These are phyloP conservation scores for Tetragonisca angustula DNA, from an alignment of 2,888 invertebrate genomes.

Conservation along the genomic window DNA sequence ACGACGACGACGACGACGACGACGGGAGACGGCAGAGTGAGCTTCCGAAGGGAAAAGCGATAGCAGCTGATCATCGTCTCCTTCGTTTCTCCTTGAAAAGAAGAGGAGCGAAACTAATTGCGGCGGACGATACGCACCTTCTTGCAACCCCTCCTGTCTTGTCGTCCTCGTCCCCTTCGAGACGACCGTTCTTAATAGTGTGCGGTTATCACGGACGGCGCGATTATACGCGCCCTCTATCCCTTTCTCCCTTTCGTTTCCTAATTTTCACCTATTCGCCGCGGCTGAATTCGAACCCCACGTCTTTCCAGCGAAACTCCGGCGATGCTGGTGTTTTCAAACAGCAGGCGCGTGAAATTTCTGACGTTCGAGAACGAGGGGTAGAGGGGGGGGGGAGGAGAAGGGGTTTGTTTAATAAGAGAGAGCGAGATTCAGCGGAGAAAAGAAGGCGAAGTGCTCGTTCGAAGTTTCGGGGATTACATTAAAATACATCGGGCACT, in stretches of 20 bases:
- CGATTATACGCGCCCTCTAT: constrained; percentile 58
- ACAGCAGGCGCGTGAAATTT: neutral
- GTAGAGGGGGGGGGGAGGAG: neutral
- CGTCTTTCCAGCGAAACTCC: neutral
- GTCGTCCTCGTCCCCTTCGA: constrained; percentile 23
- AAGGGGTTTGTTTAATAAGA: too few species aligned
- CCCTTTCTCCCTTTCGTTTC: constrained; percentile 36
- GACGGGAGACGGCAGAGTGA: constrained; percentile 3
- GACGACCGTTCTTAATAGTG: constrained; percentile 54
- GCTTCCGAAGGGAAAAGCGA: constrained; percentile 43
- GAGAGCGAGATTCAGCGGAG: too few species aligned
- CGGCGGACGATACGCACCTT: constrained; percentile 55
- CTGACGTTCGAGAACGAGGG: neutral
- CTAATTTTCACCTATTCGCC: constrained; percentile 51
- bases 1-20: constrained; percentile 4
- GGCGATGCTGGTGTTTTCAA: neutral
- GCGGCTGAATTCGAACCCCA: constrained; percentile 1
- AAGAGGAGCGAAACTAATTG: constrained; percentile 74
- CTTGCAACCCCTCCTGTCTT: neutral
- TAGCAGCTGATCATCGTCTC: constrained; percentile 56
- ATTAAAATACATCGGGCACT: constrained; percentile 68
- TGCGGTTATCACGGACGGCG: constrained; percentile 58
- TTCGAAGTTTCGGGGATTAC: constrained; percentile 19
- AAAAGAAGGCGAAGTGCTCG: neutral
- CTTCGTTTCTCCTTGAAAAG: constrained; percentile 29